phyloP scores from a whole-genome alignment of 2,113 vertebrate species.

The Petrocephalus microphthalmus region DNA sequence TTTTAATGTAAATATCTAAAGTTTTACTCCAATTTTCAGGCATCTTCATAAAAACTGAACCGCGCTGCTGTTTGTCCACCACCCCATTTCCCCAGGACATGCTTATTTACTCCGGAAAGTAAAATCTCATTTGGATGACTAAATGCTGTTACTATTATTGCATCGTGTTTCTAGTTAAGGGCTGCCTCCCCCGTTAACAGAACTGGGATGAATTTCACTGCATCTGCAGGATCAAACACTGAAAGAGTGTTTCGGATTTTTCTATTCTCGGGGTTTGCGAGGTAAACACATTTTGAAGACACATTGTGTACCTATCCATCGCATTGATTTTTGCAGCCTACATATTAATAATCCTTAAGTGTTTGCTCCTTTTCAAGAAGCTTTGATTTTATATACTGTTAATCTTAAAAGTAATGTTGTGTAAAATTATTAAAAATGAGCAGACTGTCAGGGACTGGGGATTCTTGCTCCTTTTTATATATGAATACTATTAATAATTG shows the following conservation, averaged over 20 bases:
- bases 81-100: background rate
- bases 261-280: background rate
- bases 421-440: background rate
- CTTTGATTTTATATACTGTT: background rate
- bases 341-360: slow-evolving; percentile 2
- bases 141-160: background rate
- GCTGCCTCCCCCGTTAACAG: background rate
- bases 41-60: background rate
- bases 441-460: background rate
- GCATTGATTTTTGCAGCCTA: background rate
- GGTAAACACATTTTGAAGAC: background rate
- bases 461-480: background rate
- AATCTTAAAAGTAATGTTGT: background rate
- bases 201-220: background rate
- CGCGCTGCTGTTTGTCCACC: background rate
- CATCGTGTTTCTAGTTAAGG: background rate
- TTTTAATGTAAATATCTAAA: too few species aligned
- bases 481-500: background rate
- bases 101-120: background rate
- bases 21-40: too few species aligned
- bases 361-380: background rate
- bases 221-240: background rate
- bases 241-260: background rate
- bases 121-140: background rate
- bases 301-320: background rate